Evolutionary conservation across 2,797 vertebrate species (phyloP).

Genomic region (Hypotaenidia okinawae): DNA sequence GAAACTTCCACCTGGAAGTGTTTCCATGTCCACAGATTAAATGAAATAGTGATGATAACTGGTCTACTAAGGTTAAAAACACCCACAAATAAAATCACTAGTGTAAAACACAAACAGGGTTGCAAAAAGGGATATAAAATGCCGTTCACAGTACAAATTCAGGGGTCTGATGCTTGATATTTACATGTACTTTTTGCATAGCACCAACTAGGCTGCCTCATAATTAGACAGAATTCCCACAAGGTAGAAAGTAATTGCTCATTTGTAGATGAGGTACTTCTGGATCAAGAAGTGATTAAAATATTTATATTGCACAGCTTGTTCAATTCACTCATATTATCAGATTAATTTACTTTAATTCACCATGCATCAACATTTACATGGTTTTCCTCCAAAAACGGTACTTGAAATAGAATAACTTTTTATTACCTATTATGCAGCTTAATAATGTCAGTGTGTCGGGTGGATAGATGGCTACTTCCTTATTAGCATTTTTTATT

Average conservation of each 20-base stretch:
- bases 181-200: conserved; percentile 80
- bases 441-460: conserved; percentile 40
- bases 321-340: conserved; percentile 82
- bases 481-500: conserved; percentile 37
- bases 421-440: conserved; percentile 57
- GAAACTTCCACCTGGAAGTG: background rate
- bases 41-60: background rate
- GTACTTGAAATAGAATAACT: conserved; percentile 75
- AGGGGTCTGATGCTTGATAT: conserved; percentile 79
- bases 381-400: conserved; percentile 62
- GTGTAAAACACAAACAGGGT: background rate
- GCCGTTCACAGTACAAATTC: conserved; percentile 74
- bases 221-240: conserved; percentile 84
- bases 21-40: background rate
- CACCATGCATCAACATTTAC: conserved; percentile 73
- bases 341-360: conserved; percentile 83
- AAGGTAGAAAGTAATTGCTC: conserved; percentile 88
- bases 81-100: background rate
- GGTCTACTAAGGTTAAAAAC: background rate
- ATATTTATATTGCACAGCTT: conserved; percentile 89
- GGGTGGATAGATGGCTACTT: background rate
- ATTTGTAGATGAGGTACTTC: conserved; percentile 89
- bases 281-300: conserved; percentile 89
- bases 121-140: conserved; percentile 7
- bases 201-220: conserved; percentile 77